Evolutionary conservation across 2,888 invertebrate genomes (phyloP).

Genomic region (Psylliodes chrysocephalus): DNA sequence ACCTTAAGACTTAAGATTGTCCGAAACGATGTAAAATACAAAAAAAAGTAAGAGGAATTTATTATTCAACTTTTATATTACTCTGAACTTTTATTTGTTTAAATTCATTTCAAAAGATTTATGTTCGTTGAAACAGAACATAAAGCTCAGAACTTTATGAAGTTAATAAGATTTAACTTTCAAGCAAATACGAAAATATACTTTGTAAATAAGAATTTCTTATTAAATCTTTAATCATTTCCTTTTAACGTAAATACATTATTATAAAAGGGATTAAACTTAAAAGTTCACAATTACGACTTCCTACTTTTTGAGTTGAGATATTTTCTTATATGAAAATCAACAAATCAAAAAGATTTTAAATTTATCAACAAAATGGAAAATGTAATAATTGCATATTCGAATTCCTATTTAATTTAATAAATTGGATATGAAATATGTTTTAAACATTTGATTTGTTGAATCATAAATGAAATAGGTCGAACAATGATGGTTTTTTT

Average conservation of each 20-base stretch:
- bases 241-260: neutral
- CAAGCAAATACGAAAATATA: constrained; percentile 16
- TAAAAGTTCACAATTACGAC: neutral
- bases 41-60: constrained; percentile 5
- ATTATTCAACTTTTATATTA: constrained; percentile 1
- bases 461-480: too few relatives aligned
- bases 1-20: too few relatives aligned
- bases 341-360: too few relatives aligned
- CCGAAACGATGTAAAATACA: neutral
- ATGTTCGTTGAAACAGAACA: constrained; percentile 8
- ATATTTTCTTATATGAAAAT: too few relatives aligned
- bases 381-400: too few relatives aligned
- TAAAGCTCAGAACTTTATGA: constrained; percentile 15
- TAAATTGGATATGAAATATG: too few relatives aligned
- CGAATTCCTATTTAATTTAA: too few relatives aligned
- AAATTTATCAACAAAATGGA: too few relatives aligned
- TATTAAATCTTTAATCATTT: constrained; percentile 11
- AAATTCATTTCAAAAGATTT: constrained; percentile 22
- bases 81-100: constrained; percentile 15
- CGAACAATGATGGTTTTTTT: too few relatives aligned
- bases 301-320: too few relatives aligned
- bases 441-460: too few relatives aligned
- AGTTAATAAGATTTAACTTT: constrained; percentile 27
- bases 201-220: constrained; percentile 15
- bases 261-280: neutral